A percentile compares a stretch with the other conserved stretches of the same genome.
These are phyloP conservation scores for Lordiphosa andalusiaca DNA, from an alignment of 2,888 invertebrate species.

Conservation along the genomic window DNA sequence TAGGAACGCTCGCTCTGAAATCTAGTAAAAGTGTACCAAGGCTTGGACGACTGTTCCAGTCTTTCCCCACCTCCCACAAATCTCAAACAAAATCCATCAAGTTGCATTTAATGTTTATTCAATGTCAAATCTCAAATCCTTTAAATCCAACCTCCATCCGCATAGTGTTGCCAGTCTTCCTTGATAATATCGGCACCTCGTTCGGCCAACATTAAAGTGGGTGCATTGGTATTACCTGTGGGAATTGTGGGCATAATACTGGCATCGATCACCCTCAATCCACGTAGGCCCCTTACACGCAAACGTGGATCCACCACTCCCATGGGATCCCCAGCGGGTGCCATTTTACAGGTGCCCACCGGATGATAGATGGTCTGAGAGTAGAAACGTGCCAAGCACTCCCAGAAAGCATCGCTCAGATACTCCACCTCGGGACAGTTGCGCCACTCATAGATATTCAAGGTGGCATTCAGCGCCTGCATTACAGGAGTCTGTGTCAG, in stretches of 20 bases:
- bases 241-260: constrained; percentile 91
- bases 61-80: too few species aligned
- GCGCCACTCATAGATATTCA: constrained; percentile 85
- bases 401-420: constrained; percentile 88
- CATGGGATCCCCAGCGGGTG: constrained; percentile 83
- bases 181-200: constrained; percentile 91
- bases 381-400: constrained; percentile 88
- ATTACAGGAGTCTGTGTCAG: constrained; percentile 84
- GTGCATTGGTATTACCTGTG: constrained; percentile 91
- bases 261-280: constrained; percentile 89
- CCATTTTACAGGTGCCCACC: constrained; percentile 91
- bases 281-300: constrained; percentile 85
- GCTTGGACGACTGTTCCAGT: too few species aligned
- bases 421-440: constrained; percentile 84
- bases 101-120: too few species aligned
- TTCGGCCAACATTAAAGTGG: constrained; percentile 91
- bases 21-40: too few species aligned
- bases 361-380: constrained; percentile 91
- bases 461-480: constrained; percentile 83
- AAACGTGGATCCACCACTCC: constrained; percentile 87
- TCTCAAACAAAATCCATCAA: too few species aligned
- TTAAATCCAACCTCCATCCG: constrained; percentile 51
- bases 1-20: too few species aligned
- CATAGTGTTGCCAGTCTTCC: constrained; percentile 83
- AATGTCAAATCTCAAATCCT: too few species aligned